Evolutionary conservation across 2,888 invertebrate species (phyloP).

Genomic region (Ganaspis brasiliensis): DNA sequence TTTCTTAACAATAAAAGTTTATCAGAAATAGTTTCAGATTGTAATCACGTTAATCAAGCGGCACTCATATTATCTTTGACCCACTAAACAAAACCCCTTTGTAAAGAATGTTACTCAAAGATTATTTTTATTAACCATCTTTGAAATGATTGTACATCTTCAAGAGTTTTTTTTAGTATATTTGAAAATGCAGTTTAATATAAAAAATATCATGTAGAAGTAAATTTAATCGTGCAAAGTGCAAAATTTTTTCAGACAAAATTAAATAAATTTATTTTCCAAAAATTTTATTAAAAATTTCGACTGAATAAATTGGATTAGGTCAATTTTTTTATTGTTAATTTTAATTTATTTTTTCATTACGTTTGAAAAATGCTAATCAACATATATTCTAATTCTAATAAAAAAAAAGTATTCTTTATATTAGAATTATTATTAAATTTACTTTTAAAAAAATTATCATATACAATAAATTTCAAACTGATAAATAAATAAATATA

Average conservation of each 20-base stretch:
- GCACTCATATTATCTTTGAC: slow-evolving; percentile 12
- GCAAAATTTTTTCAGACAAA: too few relatives aligned
- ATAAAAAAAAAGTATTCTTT: too few relatives aligned
- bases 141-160: background rate
- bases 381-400: too few relatives aligned
- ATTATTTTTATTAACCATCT: slow-evolving; percentile 8
- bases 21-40: slow-evolving; percentile 14
- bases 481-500: too few relatives aligned
- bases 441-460: background rate
- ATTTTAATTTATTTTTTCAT: too few relatives aligned
- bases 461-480: background rate
- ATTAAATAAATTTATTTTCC: too few relatives aligned
- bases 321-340: too few relatives aligned
- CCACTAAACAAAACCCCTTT: slow-evolving; percentile 15
- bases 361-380: too few relatives aligned
- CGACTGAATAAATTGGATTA: too few relatives aligned
- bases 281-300: too few relatives aligned
- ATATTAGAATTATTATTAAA: background rate
- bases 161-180: background rate
- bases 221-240: too few relatives aligned
- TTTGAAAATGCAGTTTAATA: background rate
- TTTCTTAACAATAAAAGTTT: slow-evolving; percentile 15
- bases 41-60: slow-evolving; percentile 18
- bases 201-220: background rate
- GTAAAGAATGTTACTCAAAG: slow-evolving; percentile 14